Base-by-base conservation (phyloP, 1,140 invertebrate genomes). In the Lordiphosa mommai region DNA sequence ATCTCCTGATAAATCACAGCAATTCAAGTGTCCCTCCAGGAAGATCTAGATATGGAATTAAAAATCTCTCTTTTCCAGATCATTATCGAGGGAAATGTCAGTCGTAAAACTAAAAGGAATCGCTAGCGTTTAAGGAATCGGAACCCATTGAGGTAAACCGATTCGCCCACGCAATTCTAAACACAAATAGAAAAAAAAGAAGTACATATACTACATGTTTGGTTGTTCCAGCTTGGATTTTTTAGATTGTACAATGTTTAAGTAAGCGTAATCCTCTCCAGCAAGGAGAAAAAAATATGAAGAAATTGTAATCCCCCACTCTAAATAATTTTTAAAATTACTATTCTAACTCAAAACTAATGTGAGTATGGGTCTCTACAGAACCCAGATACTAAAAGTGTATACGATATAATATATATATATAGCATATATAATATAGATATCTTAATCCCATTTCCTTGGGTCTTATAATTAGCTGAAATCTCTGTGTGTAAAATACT, bases 121-220 rank as follows among this genome's bases (percentile, higher is more conserved):
- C 87, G 87, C 87, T 88, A 88, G 77, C 87, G 86, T 85, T 87
- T 88, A 73, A 88, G 69, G 86, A 88, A 85, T 88, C 86, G 86
- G 86, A 86, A 88, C 86, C 86, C 72, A 7, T 37, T 79, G 73
- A 74, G 86, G 86, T 88, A 74, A 86, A 88, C 86, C 86, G 86
- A 88, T 88, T 88, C 80, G 66, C 36, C 32, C 66, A 9, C 40
- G 37, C 52, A 69, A 70, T 34, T 41, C 55, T 47, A 47, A 51
- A 17, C 23, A 58, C 16, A 41, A 56, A 59, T 16, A 20, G 4
- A 30, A 14, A 30, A 30, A 38, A 4, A 33, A 6, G 9, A 41
- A 9, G 23, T 48, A 29, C 30, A 56, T 13, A 4, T 12, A 29
- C 10, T 20, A 23, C 38, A 27, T 16, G 33, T 32, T 64, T 29